Percentiles rank a stretch among this genome's conserved stretches.
phyloP scores from a whole-genome alignment of 2,888 invertebrate species.

The Eristalis intricaria region DNA sequence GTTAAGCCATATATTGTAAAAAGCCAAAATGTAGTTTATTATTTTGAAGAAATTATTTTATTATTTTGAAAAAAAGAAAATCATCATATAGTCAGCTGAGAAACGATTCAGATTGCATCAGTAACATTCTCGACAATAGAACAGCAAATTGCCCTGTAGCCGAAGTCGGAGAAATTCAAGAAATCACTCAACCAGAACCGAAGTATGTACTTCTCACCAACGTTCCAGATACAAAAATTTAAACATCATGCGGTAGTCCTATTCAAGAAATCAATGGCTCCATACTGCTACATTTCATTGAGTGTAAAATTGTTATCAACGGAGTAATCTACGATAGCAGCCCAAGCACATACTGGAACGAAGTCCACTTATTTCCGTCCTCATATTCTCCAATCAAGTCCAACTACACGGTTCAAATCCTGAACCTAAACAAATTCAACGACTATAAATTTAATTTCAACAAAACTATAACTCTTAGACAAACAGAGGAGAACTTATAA shows the following conservation, averaged over 20 bases:
- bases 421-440: neutral
- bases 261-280: neutral
- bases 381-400: neutral
- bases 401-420: neutral
- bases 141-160: conserved; percentile 7
- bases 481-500: too few relatives aligned
- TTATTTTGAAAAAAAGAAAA: conserved; percentile 14
- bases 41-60: conserved; percentile 32
- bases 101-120: neutral
- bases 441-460: neutral
- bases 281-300: neutral
- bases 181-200: neutral
- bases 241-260: neutral
- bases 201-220: neutral
- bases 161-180: conserved; percentile 14
- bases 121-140: neutral
- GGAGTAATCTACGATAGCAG: neutral
- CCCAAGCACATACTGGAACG: neutral
- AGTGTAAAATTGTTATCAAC: neutral
- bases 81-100: neutral
- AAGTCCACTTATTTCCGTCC: neutral
- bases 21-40: conserved; percentile 12
- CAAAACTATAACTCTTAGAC: neutral
- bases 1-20: neutral
- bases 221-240: neutral